These are phyloP conservation scores for Argyresthia goedartella DNA, from an alignment of 2,888 invertebrate genomes.

Conservation along the genomic window DNA sequence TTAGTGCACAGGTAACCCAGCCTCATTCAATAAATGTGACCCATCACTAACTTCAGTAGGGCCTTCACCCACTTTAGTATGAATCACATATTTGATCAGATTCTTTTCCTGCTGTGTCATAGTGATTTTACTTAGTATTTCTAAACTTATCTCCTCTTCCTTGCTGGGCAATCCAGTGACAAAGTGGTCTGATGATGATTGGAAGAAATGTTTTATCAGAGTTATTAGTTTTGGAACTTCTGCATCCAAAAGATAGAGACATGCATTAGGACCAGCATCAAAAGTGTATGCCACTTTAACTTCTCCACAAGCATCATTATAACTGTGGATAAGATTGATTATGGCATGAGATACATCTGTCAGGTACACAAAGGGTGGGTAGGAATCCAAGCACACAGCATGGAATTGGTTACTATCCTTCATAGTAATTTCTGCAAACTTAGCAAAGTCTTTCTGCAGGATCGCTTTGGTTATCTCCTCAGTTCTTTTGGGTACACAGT, in stretches of 20 bases:
- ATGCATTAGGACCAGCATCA: slow-evolving; percentile 98
- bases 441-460: slow-evolving; percentile 77
- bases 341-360: slow-evolving; percentile 89
- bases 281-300: slow-evolving; percentile 93
- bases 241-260: slow-evolving; percentile 84
- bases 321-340: slow-evolving; percentile 83
- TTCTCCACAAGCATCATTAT: slow-evolving; percentile 78
- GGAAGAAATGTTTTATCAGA: slow-evolving; percentile 80
- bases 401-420: slow-evolving; percentile 98
- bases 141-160: slow-evolving; percentile 17
- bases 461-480: slow-evolving; percentile 69
- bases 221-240: slow-evolving; percentile 78
- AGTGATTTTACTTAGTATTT: slow-evolving; percentile 32
- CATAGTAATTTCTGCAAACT: slow-evolving; percentile 96
- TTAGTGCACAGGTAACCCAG: slow-evolving; percentile 26
- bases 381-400: slow-evolving; percentile 92
- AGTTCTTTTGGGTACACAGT: slow-evolving; percentile 81
- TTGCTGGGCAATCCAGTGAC: slow-evolving; percentile 32
- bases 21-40: slow-evolving; percentile 37
- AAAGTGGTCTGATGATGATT: slow-evolving; percentile 60
- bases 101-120: slow-evolving; percentile 57
- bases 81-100: slow-evolving; percentile 84
- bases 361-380: slow-evolving; percentile 94
- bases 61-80: slow-evolving; percentile 86
- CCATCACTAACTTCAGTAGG: slow-evolving; percentile 68